Percentiles rank a stretch among this genome's conserved stretches.
Evolutionary conservation across 2,113 vertebrate genomes (phyloP).

Genomic region (Scolopax mira): DNA sequence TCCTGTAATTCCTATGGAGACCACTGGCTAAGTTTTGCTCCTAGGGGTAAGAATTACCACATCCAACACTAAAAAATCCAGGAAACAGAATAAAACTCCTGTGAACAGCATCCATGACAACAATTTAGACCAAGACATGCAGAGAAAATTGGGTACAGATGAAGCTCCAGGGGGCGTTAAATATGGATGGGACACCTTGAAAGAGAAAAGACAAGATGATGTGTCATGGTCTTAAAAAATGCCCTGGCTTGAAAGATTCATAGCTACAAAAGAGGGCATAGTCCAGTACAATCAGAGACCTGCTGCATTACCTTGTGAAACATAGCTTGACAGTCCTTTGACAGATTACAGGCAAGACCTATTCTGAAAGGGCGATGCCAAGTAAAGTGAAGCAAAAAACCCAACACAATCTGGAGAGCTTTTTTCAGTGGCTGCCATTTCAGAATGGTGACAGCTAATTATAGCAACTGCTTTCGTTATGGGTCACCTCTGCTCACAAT

Average conservation of each 20-base stretch:
- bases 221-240: not conserved
- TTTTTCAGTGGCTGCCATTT: not conserved
- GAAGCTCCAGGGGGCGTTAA: not conserved
- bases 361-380: not conserved
- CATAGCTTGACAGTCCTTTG: not conserved
- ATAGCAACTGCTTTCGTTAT: not conserved
- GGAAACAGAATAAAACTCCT: not conserved
- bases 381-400: not conserved
- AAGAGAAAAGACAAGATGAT: not conserved
- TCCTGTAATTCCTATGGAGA: not conserved
- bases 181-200: not conserved
- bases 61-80: not conserved
- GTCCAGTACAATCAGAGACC: not conserved
- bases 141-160: not conserved
- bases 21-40: not conserved
- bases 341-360: not conserved
- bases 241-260: not conserved
- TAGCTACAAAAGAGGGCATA: not conserved
- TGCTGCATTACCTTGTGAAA: not conserved
- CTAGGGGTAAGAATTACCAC: not conserved
- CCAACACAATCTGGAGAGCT: not conserved
- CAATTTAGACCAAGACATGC: not conserved
- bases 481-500: not conserved
- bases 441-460: constrained; percentile 46
- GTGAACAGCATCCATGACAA: not conserved